These are phyloP conservation scores for Drosophila limbata DNA, from an alignment of 2,888 invertebrate genomes.

Conservation along the genomic window DNA sequence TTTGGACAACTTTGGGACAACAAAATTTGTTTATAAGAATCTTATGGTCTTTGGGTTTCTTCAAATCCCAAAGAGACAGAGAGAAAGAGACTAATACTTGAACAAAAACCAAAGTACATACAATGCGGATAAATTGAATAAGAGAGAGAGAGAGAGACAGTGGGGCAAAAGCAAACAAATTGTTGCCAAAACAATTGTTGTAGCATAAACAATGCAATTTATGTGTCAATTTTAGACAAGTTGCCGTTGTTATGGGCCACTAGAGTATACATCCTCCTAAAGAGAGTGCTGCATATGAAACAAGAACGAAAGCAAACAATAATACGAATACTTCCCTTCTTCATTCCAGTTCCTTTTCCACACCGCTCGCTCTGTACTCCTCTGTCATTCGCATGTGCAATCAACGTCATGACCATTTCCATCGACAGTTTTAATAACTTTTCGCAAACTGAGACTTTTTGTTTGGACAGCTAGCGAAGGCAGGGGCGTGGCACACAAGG, in stretches of 20 bases:
- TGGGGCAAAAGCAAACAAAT: conserved; percentile 39
- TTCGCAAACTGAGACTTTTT: conserved; percentile 58
- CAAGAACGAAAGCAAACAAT: conserved; percentile 34
- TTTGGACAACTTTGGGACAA: conserved; percentile 31
- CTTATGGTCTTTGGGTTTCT: not conserved
- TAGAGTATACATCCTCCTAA: not conserved
- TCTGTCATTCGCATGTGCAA: conserved; percentile 63
- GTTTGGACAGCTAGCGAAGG: conserved; percentile 55
- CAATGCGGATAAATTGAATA: not conserved
- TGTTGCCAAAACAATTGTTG: conserved; percentile 49
- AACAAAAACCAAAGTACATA: conserved; percentile 17
- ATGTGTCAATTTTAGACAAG: conserved; percentile 63
- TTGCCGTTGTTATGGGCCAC: conserved; percentile 28
- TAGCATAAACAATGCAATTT: conserved; percentile 71
- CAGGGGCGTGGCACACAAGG: not conserved
- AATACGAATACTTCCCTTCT: conserved; percentile 1
- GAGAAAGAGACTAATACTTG: conserved; percentile 1
- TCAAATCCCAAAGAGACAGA: not conserved
- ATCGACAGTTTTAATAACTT: conserved; percentile 78
- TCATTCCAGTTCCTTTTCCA: not conserved
- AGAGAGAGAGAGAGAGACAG: conserved; percentile 32
- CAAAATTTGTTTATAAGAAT: conserved; percentile 54
- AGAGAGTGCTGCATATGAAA: conserved; percentile 34
- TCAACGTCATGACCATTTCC: conserved; percentile 63
- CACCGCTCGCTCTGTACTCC: not conserved